Evolutionary conservation across 2,888 invertebrate species (phyloP).

Genomic region (Exocentrus adspersus): DNA sequence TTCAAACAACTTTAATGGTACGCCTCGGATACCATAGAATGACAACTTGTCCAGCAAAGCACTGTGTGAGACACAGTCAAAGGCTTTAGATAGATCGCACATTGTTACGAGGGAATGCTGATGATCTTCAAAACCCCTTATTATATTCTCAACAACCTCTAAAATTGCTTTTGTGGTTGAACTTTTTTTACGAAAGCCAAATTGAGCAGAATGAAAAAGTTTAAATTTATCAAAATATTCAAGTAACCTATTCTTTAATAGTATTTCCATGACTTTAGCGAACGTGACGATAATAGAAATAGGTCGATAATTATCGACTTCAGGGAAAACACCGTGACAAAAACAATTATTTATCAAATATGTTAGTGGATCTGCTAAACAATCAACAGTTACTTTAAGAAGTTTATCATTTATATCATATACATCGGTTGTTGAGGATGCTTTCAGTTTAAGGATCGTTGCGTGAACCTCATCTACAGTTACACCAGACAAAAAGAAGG

Average conservation of each 20-base stretch:
- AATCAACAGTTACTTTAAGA: conserved; percentile 1
- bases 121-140: neutral
- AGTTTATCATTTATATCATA: conserved; percentile 17
- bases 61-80: conserved; percentile 1
- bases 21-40: neutral
- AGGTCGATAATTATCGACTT: conserved; percentile 18
- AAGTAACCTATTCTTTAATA: conserved; percentile 15
- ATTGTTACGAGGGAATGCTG: conserved; percentile 8
- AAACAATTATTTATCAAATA: conserved; percentile 13
- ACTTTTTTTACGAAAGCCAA: conserved; percentile 4
- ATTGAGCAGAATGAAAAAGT: conserved; percentile 16
- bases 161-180: conserved; percentile 9
- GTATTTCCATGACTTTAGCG: conserved; percentile 13
- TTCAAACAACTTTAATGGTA: neutral
- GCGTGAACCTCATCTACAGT: conserved; percentile 9
- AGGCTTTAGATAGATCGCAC: conserved; percentile 14
- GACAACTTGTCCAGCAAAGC: conserved; percentile 1
- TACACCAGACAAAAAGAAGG: conserved; percentile 5
- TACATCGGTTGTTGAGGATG: conserved; percentile 5
- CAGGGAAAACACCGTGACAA: conserved; percentile 16
- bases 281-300: conserved; percentile 22
- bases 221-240: conserved; percentile 11
- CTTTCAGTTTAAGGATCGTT: conserved; percentile 5
- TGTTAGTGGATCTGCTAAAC: neutral
- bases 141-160: conserved; percentile 5